Percentiles rank a stretch among this genome's conserved stretches.
Evolutionary conservation across 2,888 invertebrate genomes (phyloP).

Genomic region (Standfussiana lucernea): DNA sequence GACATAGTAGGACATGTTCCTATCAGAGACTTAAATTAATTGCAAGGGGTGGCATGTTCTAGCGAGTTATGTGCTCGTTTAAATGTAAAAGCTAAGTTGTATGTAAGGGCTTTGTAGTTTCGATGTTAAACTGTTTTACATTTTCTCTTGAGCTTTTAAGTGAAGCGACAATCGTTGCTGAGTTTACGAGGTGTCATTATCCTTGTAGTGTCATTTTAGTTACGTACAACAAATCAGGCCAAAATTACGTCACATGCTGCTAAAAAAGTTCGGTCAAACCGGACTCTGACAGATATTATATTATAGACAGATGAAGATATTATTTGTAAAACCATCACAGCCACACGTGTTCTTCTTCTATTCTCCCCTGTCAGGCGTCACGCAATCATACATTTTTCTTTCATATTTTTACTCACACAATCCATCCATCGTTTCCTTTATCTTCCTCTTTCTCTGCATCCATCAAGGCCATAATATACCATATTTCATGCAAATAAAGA

Average conservation of each 20-base stretch:
- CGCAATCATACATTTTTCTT: too few relatives aligned
- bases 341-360: too few relatives aligned
- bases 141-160: slow-evolving; percentile 6
- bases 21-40: slow-evolving; percentile 58
- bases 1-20: slow-evolving; percentile 44
- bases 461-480: too few relatives aligned
- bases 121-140: slow-evolving; percentile 14
- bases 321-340: too few relatives aligned
- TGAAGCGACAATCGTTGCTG: background rate
- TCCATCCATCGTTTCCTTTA: too few relatives aligned
- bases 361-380: too few relatives aligned
- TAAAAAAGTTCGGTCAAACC: too few relatives aligned
- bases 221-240: background rate
- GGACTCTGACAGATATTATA: too few relatives aligned
- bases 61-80: slow-evolving; percentile 52
- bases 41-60: slow-evolving; percentile 41
- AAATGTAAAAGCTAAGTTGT: slow-evolving; percentile 41
- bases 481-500: background rate
- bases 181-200: slow-evolving; percentile 15
- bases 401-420: too few relatives aligned
- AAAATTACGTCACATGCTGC: background rate
- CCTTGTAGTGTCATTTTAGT: background rate
- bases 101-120: slow-evolving; percentile 37
- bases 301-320: too few relatives aligned
- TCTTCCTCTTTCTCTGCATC: too few relatives aligned